Base-by-base conservation (phyloP, 1,140 invertebrate species). In the Lasioglossum albipes region DNA sequence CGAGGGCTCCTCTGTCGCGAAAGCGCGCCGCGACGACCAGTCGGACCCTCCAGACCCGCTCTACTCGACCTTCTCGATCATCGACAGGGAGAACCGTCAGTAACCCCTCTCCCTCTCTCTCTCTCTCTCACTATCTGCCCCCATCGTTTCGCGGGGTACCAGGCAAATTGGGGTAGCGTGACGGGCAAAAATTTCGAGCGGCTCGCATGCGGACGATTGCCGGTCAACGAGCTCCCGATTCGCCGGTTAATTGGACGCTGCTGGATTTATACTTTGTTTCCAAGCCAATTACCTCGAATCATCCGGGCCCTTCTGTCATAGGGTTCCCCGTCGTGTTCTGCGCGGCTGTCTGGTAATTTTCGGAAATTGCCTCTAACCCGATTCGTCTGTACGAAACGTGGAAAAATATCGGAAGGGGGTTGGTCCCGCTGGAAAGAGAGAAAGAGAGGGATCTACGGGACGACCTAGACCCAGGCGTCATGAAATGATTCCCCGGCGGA, bases 141-240 rank as follows among this genome's bases (percentile, higher is more conserved):
- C 57, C 49, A 13, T 54, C 13, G 16, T 67, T 20, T 67, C 71
- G 52, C 45, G 41, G 59, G 42, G 42, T 36, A 59, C 59, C n/a
- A 45, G 66, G 36, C 13, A 84, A 72, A 77, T 68, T 79, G 49
- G 16, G 52, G 71, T 75, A 77, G 74, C 65, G 82, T 75, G 65
- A 87, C 59, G 57, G 62, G 45, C 41, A 27, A 52, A 84, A 83
- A 66, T 57, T 57, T 85, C 1, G 2, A 27, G 36, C 41, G 36
- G 18, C 61, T 80, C 72, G 78, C 78, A 80, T 68, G 78, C 78
- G 42, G 72, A 75, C 78, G 72, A 80, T 80, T 62, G 78, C 72
- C 78, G 72, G 57, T 75, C 78, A 68, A 68, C 70, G 64, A 75
- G 49, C 54, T 74, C 78, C 67, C 13, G 71, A 74, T 75, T 49